Base-by-base conservation (phyloP, 1,140 invertebrate genomes). In the Steinernema feltiae region DNA sequence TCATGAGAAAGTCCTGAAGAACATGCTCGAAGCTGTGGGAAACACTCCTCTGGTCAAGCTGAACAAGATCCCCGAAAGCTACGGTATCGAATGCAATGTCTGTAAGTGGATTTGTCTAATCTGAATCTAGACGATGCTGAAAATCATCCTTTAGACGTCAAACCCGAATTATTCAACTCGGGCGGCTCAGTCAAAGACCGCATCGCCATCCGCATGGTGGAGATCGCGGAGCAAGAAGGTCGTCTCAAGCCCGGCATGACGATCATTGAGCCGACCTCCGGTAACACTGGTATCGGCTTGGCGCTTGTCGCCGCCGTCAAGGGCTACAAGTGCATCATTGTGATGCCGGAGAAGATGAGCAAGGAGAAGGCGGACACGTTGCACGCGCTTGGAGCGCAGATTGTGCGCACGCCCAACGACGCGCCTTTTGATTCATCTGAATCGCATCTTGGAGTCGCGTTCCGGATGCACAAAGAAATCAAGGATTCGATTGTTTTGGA, bases 291-390 rank as follows among this genome's bases (percentile, higher is more conserved):
- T 48, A 97, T 99, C 87, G 97, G 97, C 35, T 86, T 99, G 63
- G 97, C 97, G 0, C 90, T 99, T 87, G 94, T 93, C 46, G 91
- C 93, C 75, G 95, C 96, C 69, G 93, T 97, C 0, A 96, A 93
- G 89, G 94, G 94, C 1, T 99, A 99, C 87, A 91, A 79, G 32
- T 99, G 96, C 87, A 92, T 98, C 41, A 98, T 99, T 87, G 95
- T 98, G 0, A 93, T 99, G 92, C 95, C 97, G 0, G 93, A 98
- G 84, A 98, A 99, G 88, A 98, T 98, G 95, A 97, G 94, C 29
- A 92, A 93, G 87, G 96, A 99, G 88, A 98, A 99, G 90, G 94
- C 89, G 48, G 69, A 79, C 24, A 76, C 80, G 1, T 71, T 99
- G 31, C 88, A 90, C 78, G 93, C 93, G 1, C 89, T 99, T 1